A percentile compares a stretch with the other conserved stretches of the same genome.
phyloP scores from a whole-genome alignment of 2,888 invertebrate genomes.

The Hirtodrosophila duncani region DNA sequence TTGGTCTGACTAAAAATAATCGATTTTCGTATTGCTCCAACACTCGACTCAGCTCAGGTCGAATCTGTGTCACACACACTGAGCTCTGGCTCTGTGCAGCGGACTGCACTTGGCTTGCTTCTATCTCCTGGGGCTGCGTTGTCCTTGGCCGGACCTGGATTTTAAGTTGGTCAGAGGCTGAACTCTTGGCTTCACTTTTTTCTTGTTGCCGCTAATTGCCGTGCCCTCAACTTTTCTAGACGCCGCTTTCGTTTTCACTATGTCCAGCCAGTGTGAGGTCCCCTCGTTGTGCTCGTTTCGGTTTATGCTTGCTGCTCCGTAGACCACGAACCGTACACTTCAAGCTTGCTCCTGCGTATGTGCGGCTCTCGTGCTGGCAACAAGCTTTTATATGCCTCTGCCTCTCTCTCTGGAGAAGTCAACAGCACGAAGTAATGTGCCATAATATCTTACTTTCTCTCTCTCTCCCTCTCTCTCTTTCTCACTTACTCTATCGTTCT shows the following conservation, averaged over 20 bases:
- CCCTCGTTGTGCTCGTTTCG: slow-evolving; percentile 1
- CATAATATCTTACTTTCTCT: slow-evolving; percentile 7
- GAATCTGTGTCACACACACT: slow-evolving; percentile 30
- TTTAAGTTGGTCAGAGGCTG: neutral
- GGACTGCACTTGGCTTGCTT: slow-evolving; percentile 1
- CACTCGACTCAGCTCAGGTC: too few species aligned
- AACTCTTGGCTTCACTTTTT: slow-evolving; percentile 18
- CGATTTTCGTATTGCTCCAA: slow-evolving; percentile 24
- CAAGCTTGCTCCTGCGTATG: slow-evolving; percentile 57
- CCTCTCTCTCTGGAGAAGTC: slow-evolving; percentile 12
- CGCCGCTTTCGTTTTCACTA: slow-evolving; percentile 60
- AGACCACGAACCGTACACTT: slow-evolving; percentile 41
- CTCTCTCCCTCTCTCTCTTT: neutral
- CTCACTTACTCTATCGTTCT: neutral
- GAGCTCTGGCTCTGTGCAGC: slow-evolving; percentile 9
- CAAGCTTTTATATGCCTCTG: slow-evolving; percentile 47
- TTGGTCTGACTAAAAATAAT: slow-evolving; percentile 4
- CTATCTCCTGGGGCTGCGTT: neutral
- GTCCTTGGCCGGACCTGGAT: neutral
- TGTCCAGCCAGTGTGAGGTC: neutral
- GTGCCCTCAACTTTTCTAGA: slow-evolving; percentile 1
- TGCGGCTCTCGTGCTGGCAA: slow-evolving; percentile 20
- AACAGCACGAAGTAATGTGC: slow-evolving; percentile 21
- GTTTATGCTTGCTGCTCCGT: slow-evolving; percentile 10
- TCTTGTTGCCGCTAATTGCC: slow-evolving; percentile 1